Base-by-base conservation (phyloP, 2,888 invertebrate genomes). In the Crocallis elinguaria region DNA sequence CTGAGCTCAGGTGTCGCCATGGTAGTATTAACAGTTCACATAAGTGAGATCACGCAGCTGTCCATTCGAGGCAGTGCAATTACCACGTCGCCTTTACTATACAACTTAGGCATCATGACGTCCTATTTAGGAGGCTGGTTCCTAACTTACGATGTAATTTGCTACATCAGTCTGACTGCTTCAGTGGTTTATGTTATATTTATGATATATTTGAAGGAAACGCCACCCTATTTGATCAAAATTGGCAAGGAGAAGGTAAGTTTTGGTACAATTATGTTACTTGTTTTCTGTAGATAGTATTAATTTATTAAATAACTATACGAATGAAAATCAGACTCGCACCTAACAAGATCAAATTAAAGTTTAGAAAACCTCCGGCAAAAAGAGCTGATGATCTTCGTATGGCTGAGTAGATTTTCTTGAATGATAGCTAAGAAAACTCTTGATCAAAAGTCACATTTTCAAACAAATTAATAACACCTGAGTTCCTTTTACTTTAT, bases 1-100 rank as follows among this genome's bases (percentile, higher is more conserved):
- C 79, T 92, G 19, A 69, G 84, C 0, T 75, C 48, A 9, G 75
- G 75, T 0, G 0, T 64, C 3, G 56, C 68, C 21, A 14, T 92
- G 7, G 84, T 92, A 16, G 72, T 92, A n/a, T 80, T 80, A 0
- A 88, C 94, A 0, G 77, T 93, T 6, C 92, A 86, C 69, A 75
- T 91, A 1, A 79, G 86, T 0, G 95, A 95, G 70, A 92, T 93
- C 36, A 64, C 62, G 3, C 66, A 75, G 2, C 39, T 45, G 0
- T 57, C 61, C 1, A 43, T 72, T 4, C 60, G 69, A 36, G 79
- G 77, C 0, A 51, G 68, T n/a, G 42, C 71, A 0, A 35, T 65
- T 0, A 42, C 66, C 1, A 13, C 66, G 0, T 2, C 57, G 1
- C 8, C 42, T 0, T 57, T 72, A 19, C 25, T 66, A 2, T 77